These are phyloP conservation scores for Aporophyla lueneburgensis DNA, from an alignment of 2,888 invertebrate genomes.

Conservation along the genomic window DNA sequence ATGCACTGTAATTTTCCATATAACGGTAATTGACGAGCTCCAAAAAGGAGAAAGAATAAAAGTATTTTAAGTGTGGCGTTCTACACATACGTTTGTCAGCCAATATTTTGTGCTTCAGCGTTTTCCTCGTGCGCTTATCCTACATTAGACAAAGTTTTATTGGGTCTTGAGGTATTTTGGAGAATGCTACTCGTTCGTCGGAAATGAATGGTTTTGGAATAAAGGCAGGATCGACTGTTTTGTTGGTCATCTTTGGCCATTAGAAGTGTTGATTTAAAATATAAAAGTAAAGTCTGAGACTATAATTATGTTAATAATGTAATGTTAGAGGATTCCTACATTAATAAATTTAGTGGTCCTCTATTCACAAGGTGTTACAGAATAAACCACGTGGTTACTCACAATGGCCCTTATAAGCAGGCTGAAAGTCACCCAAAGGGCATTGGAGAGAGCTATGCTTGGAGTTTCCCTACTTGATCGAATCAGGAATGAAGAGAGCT, in stretches of 20 bases:
- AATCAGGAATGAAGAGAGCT: too few relatives aligned
- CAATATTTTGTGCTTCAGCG: slow-evolving; percentile 23
- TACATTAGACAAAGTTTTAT: slow-evolving; percentile 46
- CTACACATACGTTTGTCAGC: slow-evolving; percentile 18
- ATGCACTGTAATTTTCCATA: slow-evolving; percentile 46
- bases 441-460: too few relatives aligned
- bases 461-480: too few relatives aligned
- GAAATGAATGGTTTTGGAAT: slow-evolving; percentile 18
- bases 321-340: not conserved
- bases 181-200: slow-evolving; percentile 7
- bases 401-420: too few relatives aligned
- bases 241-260: not conserved
- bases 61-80: slow-evolving; percentile 12
- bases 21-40: slow-evolving; percentile 32
- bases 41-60: slow-evolving; percentile 14
- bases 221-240: not conserved
- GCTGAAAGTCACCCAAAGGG: too few relatives aligned
- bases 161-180: slow-evolving; percentile 21
- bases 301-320: not conserved
- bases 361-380: too few relatives aligned
- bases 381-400: too few relatives aligned
- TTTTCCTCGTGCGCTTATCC: slow-evolving; percentile 40
- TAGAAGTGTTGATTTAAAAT: not conserved
- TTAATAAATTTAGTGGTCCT: too few relatives aligned
- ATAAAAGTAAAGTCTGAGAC: not conserved